Evolutionary conservation across 2,797 vertebrate genomes (phyloP), one percentile per base, ranked within the genome.

Genomic region (Enteromius viviparus): DNA sequence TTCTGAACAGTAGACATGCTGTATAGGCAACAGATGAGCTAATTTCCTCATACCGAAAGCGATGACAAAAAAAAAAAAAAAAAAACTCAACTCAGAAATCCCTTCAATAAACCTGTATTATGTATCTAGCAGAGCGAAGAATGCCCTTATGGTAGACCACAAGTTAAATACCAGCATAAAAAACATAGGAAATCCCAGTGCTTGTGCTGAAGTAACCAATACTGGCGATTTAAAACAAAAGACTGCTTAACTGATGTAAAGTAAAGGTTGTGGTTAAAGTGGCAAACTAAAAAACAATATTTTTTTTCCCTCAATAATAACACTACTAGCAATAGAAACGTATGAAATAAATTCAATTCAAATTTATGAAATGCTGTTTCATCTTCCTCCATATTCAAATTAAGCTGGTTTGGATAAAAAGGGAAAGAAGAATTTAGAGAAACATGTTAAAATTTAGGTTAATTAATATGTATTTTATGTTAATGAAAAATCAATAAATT

Each of bases 101-200:
- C 26, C 68, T 23, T 49, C 51, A 71, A 47, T 60, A 80, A 58
- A 80, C 17, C 53, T 23, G 26, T 70, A 26, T 58, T 23, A 45
- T 29, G 10, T 47, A 62, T 53, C 45, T 47, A 34, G 19, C n/a
- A 71, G 29, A 71, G 40, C 1, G 21, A 72, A 2, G 8, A 53
- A 32, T 3, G 3, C 2, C 14, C 11, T n/a, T 34, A n/a, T 19
- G 34, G 29, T 53, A n/a, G 49, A 74, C 11, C 29, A 8, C 29
- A 74, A 74, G 21, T 49, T 6, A 32, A 72, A 42, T 42, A 32
- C 10, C 26, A 72, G 19, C 8, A 51, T 19, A 4, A 47, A 29
- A 47, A 70, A 26, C 21, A 23, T 23, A 69, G 40, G 37, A 21
- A 3, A 70, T 34, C 12, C 49, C 49, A 74, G 19, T 5, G 1